Percentiles rank a stretch among this genome's conserved stretches.
These are phyloP conservation scores for Macrosoma leucophasiata DNA, from an alignment of 2,888 invertebrate genomes.

Conservation along the genomic window DNA sequence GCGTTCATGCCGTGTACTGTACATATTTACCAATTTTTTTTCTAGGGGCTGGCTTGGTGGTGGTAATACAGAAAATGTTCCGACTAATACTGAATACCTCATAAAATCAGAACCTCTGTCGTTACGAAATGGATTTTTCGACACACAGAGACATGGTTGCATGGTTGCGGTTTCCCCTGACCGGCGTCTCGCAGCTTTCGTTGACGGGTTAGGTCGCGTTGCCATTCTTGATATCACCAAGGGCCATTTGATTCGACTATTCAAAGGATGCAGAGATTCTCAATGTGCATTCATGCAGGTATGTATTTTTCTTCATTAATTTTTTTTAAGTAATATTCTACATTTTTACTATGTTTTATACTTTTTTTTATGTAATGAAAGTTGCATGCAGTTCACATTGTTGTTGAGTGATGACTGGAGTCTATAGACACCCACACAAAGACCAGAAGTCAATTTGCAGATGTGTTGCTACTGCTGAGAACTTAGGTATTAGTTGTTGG, in stretches of 20 bases:
- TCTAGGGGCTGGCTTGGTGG: constrained; percentile 66
- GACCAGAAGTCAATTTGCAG: too few relatives aligned
- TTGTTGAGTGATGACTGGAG: too few relatives aligned
- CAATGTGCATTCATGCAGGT: constrained; percentile 96
- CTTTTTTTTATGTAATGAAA: too few relatives aligned
- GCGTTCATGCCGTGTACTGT: too few relatives aligned
- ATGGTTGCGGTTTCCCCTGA: constrained; percentile 85
- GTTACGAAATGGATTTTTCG: constrained; percentile 88
- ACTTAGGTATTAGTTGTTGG: too few relatives aligned
- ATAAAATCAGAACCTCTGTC: constrained; percentile 83
- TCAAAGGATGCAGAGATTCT: constrained; percentile 97
- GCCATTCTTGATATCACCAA: constrained; percentile 87
- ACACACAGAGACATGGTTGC: constrained; percentile 84
- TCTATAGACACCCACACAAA: too few relatives aligned
- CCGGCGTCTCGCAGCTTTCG: constrained; percentile 84
- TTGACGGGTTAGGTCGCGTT: constrained; percentile 92
- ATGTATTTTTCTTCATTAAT: constrained; percentile 16
- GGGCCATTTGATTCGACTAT: constrained; percentile 88
- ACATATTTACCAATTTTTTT: too few relatives aligned
- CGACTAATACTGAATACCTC: constrained; percentile 54
- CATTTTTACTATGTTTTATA: too few relatives aligned
- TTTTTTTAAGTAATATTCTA: too few relatives aligned
- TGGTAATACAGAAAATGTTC: constrained; percentile 42
- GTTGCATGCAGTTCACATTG: too few relatives aligned
- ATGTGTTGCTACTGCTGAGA: too few relatives aligned